Base-by-base conservation (phyloP, 1,140 invertebrate genomes). In the Atta texana region DNA sequence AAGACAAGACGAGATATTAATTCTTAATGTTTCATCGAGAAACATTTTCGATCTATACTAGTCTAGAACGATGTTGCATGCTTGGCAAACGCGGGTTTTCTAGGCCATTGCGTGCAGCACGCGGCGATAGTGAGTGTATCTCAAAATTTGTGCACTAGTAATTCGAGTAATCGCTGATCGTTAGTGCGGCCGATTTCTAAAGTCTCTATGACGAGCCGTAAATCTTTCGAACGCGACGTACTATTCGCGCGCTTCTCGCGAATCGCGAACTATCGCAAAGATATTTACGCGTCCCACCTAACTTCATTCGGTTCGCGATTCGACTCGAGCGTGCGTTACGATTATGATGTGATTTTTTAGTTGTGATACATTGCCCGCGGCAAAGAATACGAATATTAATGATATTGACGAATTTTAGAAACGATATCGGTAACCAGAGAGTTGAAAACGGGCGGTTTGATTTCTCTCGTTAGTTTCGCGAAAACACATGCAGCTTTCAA, bases 161-260 rank as follows among this genome's bases (percentile, higher is more conserved):
- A 82, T 82, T 72, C 68, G 68, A 82, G 21, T 72, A 82, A 82
- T 82, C 39, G 53, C 34, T 34, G 24, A 14, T 74, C 18, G n/a
- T 82, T 49, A 74, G 39, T 44, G 39, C 8, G 2, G 28, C 5
- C 12, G 34, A 28, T 49, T 82, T 82, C 14, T 39, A 51, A 49
- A 31, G 53, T 21, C 51, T 34, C 39, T n/a, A 18, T 12, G 14
- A 53, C 3, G 53, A 71, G 31, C 3, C 77, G 21, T 5, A 18
- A 66, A 6, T 78, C 18, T n/a, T 64, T 34, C n/a, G 6, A 63
- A 44, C 57, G 59, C 44, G 76, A 28, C 55, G 34, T 28, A 34
- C 18, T 24, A 57, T 59, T 72, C 34, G 78, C 34, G 53, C 57
- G 34, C 78, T 57, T 81, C 66, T 81, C 64, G 66, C 53, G 78